A percentile compares a stretch with the other conserved stretches of the same genome.
Evolutionary conservation across 2,113 vertebrate genomes (phyloP).

Genomic region (Xenopus tropicalis): UCB_Xtro_10.0 CM004443.2:83934501-83935000

Average conservation of each 20-base stretch:
- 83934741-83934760: not conserved
- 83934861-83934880: too few relatives aligned
- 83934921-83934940: too few relatives aligned
- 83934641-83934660: constrained; percentile 34
- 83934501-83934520: constrained; percentile 18
- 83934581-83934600: constrained; percentile 4
- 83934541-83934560: constrained; percentile 18
- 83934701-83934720: constrained; percentile 20
- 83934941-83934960: too few relatives aligned
- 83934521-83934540: constrained; percentile 34
- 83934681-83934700: not conserved
- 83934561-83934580: constrained; percentile 1
- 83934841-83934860: too few relatives aligned
- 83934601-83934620: constrained; percentile 22
- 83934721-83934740: not conserved
- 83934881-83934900: too few relatives aligned
- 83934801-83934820: too few relatives aligned
- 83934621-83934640: constrained; percentile 25
- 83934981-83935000: too few relatives aligned
- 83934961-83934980: too few relatives aligned
- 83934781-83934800: too few relatives aligned
- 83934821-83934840: too few relatives aligned
- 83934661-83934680: constrained; percentile 20
- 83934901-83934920: too few relatives aligned
- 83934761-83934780: too few relatives aligned